phyloP scores from a whole-genome alignment of 2,888 invertebrate species.

The Hypselothyrea guttata region DNA sequence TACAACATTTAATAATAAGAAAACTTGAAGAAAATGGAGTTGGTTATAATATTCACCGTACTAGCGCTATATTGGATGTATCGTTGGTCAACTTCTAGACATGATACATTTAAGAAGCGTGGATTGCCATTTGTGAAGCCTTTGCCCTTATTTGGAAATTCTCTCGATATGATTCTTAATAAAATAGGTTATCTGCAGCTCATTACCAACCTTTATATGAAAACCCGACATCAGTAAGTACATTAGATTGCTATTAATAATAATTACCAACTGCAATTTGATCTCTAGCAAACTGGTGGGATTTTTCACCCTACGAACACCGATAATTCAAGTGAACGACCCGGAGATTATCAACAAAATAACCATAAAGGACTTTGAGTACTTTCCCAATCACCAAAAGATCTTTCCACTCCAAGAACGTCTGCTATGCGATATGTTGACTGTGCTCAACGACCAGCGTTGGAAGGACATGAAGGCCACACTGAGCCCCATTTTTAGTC shows the following conservation, averaged over 20 bases:
- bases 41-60: no score
- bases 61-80: no score
- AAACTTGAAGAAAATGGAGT: no score
- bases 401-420: slow-evolving; percentile 81
- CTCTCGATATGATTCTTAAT: slow-evolving; percentile 5
- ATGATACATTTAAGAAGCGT: slow-evolving; percentile 57
- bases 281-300: slow-evolving; percentile 80
- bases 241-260: neutral
- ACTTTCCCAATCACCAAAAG: slow-evolving; percentile 80
- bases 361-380: slow-evolving; percentile 79
- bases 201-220: slow-evolving; percentile 41
- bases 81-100: no score
- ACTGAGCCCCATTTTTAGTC: slow-evolving; percentile 83
- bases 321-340: slow-evolving; percentile 68
- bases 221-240: slow-evolving; percentile 39
- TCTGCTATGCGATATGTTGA: slow-evolving; percentile 78
- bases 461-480: slow-evolving; percentile 81
- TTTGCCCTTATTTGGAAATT: slow-evolving; percentile 33
- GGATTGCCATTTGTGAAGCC: slow-evolving; percentile 64
- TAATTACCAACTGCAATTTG: no score
- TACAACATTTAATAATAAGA: no score
- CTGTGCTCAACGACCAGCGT: slow-evolving; percentile 59
- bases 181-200: no score
- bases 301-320: slow-evolving; percentile 63
- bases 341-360: slow-evolving; percentile 78